Base-by-base conservation (phyloP, 2,888 invertebrate species). In the Helleia helle region DNA sequence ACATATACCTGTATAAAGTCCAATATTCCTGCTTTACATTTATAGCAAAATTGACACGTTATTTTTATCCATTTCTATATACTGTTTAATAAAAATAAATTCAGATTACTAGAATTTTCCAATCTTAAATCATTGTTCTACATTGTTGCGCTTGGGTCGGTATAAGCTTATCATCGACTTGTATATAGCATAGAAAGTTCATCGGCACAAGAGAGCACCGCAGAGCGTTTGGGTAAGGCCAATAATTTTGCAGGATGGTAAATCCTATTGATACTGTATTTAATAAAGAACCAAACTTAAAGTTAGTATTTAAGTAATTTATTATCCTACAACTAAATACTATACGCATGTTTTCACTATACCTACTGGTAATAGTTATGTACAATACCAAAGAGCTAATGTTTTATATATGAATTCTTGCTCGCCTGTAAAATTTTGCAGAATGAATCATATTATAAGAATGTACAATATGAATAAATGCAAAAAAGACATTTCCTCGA, bases 351-450 rank as follows among this genome's bases (percentile, higher is more conserved):
- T 85, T 86, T 85, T 84, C 84, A 86, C 83, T 84, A 80, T 85
- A 84, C 50, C 48, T 50, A 48, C 80, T 81, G 81, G 80, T 81
- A 81, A 80, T 77, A 83, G 81, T 84, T 83, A 84, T 83, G 81
- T 84, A 85, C 76, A 80, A 83, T 83, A 81, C 66, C 80, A 76
- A n/a, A 72, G 81, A 83, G 81, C 83, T 83, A 75, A 76, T 75
- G 83, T 86, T 86, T 86, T 86, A 81, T 86, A 86, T 83, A 84
- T 83, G 83, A 86, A 84, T 85, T 84, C 84, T 85, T 83, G 85
- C 83, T 85, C 85, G 86, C 85, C 76, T 85, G 86, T 86, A 86
- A 81, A 81, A 84, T 83, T 84, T 84, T 84, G 84, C 84, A 84
- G 84, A 84, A 84, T 81, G 84, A 70, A 81, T 83, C 81, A 83